phyloP scores from a whole-genome alignment of 2,113 vertebrate species.

The Corynorhinus townsendii region DNA sequence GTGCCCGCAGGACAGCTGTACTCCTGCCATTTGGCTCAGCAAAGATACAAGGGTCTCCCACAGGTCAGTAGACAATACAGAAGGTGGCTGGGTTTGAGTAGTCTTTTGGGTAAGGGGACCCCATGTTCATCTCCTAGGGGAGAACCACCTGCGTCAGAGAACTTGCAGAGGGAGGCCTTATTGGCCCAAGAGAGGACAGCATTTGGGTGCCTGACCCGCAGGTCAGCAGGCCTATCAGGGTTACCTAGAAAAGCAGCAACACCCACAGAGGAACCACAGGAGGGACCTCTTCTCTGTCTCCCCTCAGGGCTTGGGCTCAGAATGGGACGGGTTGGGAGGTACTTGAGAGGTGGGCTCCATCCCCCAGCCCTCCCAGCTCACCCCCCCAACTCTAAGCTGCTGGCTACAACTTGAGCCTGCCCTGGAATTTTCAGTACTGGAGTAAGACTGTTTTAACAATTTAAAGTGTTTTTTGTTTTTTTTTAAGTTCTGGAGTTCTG shows the following conservation, averaged over 20 bases:
- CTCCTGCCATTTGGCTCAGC: background rate
- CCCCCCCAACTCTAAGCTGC: background rate
- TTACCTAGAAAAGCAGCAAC: background rate
- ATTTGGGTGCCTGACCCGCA: background rate
- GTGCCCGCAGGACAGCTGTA: background rate
- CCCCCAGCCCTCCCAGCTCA: no score
- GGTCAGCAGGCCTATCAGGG: background rate
- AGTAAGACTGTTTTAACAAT: background rate
- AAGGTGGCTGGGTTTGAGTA: background rate
- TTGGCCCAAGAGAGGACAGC: background rate
- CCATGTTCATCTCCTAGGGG: background rate
- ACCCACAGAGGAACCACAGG: background rate
- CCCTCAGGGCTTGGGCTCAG: background rate
- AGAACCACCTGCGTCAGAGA: background rate
- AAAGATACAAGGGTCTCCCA: background rate
- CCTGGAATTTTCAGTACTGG: background rate
- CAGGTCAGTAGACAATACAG: background rate
- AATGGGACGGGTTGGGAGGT: background rate
- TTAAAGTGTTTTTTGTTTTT: background rate
- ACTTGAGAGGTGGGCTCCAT: background rate
- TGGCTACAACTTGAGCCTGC: background rate
- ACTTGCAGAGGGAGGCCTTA: background rate
- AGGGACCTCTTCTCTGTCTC: background rate
- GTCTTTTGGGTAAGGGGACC: background rate
- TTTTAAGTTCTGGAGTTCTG: background rate